Percentiles rank a stretch among this genome's conserved stretches.
These are phyloP conservation scores for Orestias chungarensis DNA, from an alignment of 2,797 vertebrate genomes.

Conservation along the genomic window DNA sequence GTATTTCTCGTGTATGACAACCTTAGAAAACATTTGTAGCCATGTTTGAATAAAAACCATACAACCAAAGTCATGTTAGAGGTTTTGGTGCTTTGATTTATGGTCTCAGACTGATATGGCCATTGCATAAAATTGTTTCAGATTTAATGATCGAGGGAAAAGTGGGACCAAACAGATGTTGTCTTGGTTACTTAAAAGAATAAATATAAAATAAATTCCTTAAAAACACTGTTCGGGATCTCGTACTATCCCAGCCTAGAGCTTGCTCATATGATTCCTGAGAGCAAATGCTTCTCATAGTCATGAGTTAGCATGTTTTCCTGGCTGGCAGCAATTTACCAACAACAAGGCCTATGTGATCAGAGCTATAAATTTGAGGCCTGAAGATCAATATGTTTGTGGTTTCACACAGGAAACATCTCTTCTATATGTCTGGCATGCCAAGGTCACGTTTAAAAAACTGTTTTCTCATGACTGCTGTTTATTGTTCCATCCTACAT, in stretches of 20 bases:
- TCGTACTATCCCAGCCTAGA: slow-evolving; percentile 51
- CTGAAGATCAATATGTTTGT: slow-evolving; percentile 10
- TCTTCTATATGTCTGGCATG: neutral
- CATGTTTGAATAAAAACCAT: neutral
- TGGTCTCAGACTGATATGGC: neutral
- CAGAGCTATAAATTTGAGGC: slow-evolving; percentile 38
- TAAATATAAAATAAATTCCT: slow-evolving; percentile 39
- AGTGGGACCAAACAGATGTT: slow-evolving; percentile 16
- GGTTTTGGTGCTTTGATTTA: neutral
- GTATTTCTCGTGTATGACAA: neutral
- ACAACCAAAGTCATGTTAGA: too few relatives aligned
- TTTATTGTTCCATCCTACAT: slow-evolving; percentile 37
- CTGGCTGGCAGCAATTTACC: slow-evolving; percentile 51
- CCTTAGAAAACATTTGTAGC: neutral
- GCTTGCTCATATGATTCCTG: slow-evolving; percentile 75
- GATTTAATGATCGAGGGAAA: slow-evolving; percentile 2
- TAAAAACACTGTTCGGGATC: slow-evolving; percentile 41
- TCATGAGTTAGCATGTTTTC: slow-evolving; percentile 75
- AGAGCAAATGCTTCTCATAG: slow-evolving; percentile 51
- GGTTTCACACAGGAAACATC: neutral
- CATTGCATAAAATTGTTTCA: neutral
- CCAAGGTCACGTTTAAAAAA: slow-evolving; percentile 1
- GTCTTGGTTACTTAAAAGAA: slow-evolving; percentile 20
- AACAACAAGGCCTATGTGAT: slow-evolving; percentile 51
- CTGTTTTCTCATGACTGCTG: slow-evolving; percentile 18